A percentile compares a stretch with the other conserved stretches of the same genome.
phyloP scores from a whole-genome alignment of 2,797 vertebrate genomes.

The Sebastes oblongus region DNA sequence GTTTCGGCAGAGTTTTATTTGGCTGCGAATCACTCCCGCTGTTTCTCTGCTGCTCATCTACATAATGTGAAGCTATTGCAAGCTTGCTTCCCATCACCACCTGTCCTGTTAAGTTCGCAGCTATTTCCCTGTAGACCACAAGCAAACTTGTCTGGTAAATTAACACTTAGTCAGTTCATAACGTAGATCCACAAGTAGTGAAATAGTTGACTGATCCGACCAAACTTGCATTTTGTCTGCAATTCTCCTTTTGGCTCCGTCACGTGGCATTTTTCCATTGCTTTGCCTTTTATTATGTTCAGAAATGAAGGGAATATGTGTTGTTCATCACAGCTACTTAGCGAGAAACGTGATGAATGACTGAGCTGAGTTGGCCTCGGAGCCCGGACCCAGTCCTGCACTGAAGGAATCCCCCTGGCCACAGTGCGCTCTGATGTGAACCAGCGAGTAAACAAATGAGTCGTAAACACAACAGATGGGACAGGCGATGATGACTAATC shows the following conservation, averaged over 20 bases:
- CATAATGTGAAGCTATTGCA: slow-evolving; percentile 17
- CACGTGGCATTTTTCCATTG: neutral
- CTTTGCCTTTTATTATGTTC: slow-evolving; percentile 6
- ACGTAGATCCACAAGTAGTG: neutral
- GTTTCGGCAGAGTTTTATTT: slow-evolving; percentile 16
- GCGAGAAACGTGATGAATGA: slow-evolving; percentile 55
- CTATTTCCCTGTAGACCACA: neutral
- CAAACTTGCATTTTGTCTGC: neutral
- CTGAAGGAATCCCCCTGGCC: slow-evolving; percentile 45
- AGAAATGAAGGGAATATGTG: slow-evolving; percentile 17
- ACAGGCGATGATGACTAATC: slow-evolving; percentile 55
- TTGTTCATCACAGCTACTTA: slow-evolving; percentile 40
- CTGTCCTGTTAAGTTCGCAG: slow-evolving; percentile 12
- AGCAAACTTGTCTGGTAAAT: neutral
- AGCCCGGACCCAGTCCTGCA: slow-evolving; percentile 18
- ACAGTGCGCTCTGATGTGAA: slow-evolving; percentile 58
- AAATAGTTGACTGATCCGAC: neutral
- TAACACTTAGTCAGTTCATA: neutral
- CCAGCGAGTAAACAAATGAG: slow-evolving; percentile 71
- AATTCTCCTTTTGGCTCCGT: neutral
- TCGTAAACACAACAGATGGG: slow-evolving; percentile 74
- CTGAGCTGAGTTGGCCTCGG: slow-evolving; percentile 51
- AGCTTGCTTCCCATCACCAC: slow-evolving; percentile 12
- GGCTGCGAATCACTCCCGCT: slow-evolving; percentile 18
- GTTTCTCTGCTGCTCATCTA: slow-evolving; percentile 4